Evolutionary conservation across 2,797 vertebrate genomes (phyloP), one percentile per base, ranked within the genome.

Genomic region (Pangasius larnaudii): DNA sequence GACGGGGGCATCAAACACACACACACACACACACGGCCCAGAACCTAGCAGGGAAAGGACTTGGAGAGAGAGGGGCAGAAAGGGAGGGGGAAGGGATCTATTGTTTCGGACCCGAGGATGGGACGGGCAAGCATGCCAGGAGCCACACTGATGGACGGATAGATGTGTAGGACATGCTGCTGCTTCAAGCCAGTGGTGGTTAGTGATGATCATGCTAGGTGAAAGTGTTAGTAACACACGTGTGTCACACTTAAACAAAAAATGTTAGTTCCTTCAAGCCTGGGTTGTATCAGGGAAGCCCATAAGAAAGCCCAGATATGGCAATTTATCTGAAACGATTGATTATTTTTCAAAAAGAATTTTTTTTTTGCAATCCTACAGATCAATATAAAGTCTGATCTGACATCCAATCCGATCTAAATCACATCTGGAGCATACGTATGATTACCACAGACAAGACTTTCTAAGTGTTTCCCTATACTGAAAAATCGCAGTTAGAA

Each of bases 231-330:
- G 90, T 92, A 88, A 89, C 84, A 87, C 86, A 89, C 86, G 61
- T 88, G 69, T 84, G 56, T 79, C 67, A 87, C 88, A 90, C 75
- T n/a, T 8, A 61, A 39, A 24, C 19, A 59, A 81, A 61, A 65
- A 78, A 86, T 85, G 94, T 96, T 94, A 42, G 67, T 65, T 94
- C 95, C 92, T 95, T 88, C 89, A 61, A 86, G 95, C 95, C 94
- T 93, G 39, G 91, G 93, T 96, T 94, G 92, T 91, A 92, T 75
- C 95, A 95, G 96, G 97, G 33, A 80, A 86, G 72, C 39, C 69
- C 27, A 56, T 1, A 96, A 36, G 24, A 16, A 75, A 75, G 39
- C 58, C 46, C n/a, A 63, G 6, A 87, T 42, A 42, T 42, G 5
- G 36, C 5, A 0, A 30, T 65, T 81, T 42, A 56, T 33, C 10